Conservation (phyloP, 1,140 invertebrate species). For the Drosophila lacertosa region DNA sequence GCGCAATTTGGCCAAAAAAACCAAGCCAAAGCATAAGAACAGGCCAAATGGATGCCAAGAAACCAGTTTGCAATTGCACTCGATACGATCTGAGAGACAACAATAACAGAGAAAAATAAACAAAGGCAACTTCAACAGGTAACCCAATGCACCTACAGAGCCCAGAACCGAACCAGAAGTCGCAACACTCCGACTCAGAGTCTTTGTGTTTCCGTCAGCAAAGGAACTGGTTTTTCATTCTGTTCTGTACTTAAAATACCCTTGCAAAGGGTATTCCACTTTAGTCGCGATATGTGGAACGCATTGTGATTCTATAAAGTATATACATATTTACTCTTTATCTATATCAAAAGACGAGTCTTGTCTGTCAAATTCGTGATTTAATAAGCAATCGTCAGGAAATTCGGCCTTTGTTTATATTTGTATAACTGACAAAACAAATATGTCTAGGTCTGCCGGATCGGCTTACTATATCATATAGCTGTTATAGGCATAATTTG, state of each 20-base stretch:
- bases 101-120: constrained; percentile 7
- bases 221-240: constrained; percentile 47
- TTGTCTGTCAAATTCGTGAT: too few relatives aligned
- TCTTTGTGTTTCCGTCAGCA: constrained; percentile 77
- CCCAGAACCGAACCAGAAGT: constrained; percentile 58
- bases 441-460: too few relatives aligned
- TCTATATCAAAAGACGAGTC: too few relatives aligned
- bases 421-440: too few relatives aligned
- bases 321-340: too few relatives aligned
- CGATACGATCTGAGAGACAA: constrained; percentile 33
- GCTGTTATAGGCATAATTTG: too few relatives aligned
- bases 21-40: constrained; percentile 16
- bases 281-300: too few relatives aligned
- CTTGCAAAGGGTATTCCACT: too few relatives aligned
- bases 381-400: too few relatives aligned
- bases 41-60: constrained; percentile 32
- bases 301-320: too few relatives aligned
- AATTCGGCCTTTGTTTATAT: too few relatives aligned
- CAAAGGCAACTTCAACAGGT: constrained; percentile 56
- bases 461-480: too few relatives aligned
- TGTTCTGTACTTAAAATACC: constrained; percentile 20
- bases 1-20: constrained; percentile 25
- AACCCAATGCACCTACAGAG: constrained; percentile 75
- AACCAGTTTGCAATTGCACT: constrained; percentile 69
- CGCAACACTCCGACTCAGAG: constrained; percentile 49